Evolutionary conservation across 2,888 invertebrate species (phyloP).

Genomic region (Himalopsyche anomala): DNA sequence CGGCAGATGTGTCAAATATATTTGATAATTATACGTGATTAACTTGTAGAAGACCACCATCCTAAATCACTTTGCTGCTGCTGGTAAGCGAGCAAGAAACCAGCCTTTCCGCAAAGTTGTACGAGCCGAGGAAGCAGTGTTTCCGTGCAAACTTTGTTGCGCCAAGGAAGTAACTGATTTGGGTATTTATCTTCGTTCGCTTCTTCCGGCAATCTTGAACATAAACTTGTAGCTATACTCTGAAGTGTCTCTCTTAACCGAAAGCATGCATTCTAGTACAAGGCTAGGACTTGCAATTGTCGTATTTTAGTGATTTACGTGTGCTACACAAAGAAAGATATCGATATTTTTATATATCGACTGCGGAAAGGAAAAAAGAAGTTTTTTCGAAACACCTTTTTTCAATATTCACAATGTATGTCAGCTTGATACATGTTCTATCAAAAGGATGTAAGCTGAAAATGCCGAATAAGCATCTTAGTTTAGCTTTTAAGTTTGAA

Average conservation of each 20-base stretch:
- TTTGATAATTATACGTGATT: neutral
- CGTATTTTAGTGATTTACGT: neutral
- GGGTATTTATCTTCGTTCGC: constrained; percentile 20
- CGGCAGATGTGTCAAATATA: no score
- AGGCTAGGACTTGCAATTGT: neutral
- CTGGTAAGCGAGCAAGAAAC: constrained; percentile 4
- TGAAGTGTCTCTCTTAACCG: neutral
- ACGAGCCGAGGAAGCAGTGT: constrained; percentile 1
- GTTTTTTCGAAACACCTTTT: no score
- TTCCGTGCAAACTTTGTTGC: constrained; percentile 11
- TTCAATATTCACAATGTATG: no score
- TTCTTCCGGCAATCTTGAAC: constrained; percentile 29
- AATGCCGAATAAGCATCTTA: no score
- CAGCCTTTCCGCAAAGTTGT: constrained; percentile 7
- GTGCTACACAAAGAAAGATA: no score
- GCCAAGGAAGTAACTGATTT: constrained; percentile 9
- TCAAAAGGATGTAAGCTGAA: no score
- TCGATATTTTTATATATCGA: no score
- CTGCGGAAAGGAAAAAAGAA: no score
- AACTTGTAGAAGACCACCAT: neutral
- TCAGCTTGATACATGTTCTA: no score
- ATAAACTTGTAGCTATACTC: neutral
- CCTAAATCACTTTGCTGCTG: neutral
- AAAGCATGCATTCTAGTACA: neutral
- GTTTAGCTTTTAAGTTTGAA: no score